These are phyloP conservation scores for Calliopum simillimum DNA, from an alignment of 2,888 invertebrate species.

Conservation along the genomic window DNA sequence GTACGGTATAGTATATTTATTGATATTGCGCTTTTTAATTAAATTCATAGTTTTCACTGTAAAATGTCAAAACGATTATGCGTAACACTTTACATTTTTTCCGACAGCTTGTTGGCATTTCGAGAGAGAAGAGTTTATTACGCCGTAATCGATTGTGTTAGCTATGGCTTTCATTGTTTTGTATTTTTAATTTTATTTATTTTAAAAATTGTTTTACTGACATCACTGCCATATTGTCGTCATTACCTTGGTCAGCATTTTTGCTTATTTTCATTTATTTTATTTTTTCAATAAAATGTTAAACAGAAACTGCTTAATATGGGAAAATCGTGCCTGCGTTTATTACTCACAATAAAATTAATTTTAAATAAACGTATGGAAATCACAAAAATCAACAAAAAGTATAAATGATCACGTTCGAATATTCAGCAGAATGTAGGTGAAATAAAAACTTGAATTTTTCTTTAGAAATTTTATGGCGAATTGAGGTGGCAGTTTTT, in stretches of 20 bases:
- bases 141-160: too few relatives aligned
- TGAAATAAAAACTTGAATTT: not conserved
- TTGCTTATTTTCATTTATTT: not conserved
- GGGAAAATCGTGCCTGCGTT: not conserved
- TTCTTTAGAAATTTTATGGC: constrained; percentile 4
- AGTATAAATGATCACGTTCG: not conserved
- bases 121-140: too few relatives aligned
- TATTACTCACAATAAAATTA: constrained; percentile 1
- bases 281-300: not conserved
- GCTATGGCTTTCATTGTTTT: not conserved
- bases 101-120: too few relatives aligned
- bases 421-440: constrained; percentile 4
- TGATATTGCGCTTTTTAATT: too few relatives aligned
- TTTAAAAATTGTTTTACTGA: not conserved
- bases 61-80: too few relatives aligned
- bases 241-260: constrained; percentile 29
- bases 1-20: too few relatives aligned
- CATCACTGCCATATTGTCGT: constrained; percentile 22
- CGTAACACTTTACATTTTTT: too few relatives aligned
- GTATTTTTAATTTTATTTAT: not conserved
- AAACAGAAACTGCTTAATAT: not conserved
- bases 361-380: not conserved
- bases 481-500: not conserved
- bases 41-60: too few relatives aligned
- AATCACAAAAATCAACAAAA: not conserved